Evolutionary conservation across 2,888 invertebrate genomes (phyloP).

Genomic region (Trissolcus japonicus): DNA sequence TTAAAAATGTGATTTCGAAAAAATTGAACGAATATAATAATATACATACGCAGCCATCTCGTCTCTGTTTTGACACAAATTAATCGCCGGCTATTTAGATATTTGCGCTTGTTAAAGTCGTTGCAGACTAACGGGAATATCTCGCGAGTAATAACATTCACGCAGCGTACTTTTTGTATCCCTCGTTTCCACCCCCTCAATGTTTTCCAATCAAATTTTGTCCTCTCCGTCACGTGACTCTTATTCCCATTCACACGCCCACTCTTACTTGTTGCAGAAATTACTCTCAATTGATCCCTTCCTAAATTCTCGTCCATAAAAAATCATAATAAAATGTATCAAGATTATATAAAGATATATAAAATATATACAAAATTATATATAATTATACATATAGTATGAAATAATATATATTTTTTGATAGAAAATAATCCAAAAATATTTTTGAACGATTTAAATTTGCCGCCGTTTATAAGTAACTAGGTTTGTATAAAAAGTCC

Average conservation of each 20-base stretch:
- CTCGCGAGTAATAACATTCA: background rate
- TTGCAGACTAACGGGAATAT: background rate
- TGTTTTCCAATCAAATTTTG: background rate
- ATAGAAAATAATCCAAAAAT: too few relatives aligned
- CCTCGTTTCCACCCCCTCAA: background rate
- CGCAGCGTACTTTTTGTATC: background rate
- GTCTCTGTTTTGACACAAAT: background rate
- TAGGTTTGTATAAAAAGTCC: too few relatives aligned
- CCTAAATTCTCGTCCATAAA: too few relatives aligned
- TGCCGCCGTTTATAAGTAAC: too few relatives aligned
- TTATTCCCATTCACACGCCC: background rate
- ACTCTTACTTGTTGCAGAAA: background rate
- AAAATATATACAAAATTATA: too few relatives aligned
- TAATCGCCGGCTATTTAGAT: background rate
- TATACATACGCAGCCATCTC: slow-evolving; percentile 5
- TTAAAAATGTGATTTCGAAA: background rate
- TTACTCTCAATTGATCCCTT: too few relatives aligned
- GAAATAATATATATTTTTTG: too few relatives aligned
- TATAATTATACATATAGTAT: too few relatives aligned
- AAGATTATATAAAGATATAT: too few relatives aligned
- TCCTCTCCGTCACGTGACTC: background rate
- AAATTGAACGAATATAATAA: background rate
- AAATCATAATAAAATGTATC: too few relatives aligned
- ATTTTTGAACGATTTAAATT: too few relatives aligned
- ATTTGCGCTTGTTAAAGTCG: slow-evolving; percentile 4